Base-by-base conservation (phyloP, 2,113 vertebrate species). In the Falco punctatus region DNA sequence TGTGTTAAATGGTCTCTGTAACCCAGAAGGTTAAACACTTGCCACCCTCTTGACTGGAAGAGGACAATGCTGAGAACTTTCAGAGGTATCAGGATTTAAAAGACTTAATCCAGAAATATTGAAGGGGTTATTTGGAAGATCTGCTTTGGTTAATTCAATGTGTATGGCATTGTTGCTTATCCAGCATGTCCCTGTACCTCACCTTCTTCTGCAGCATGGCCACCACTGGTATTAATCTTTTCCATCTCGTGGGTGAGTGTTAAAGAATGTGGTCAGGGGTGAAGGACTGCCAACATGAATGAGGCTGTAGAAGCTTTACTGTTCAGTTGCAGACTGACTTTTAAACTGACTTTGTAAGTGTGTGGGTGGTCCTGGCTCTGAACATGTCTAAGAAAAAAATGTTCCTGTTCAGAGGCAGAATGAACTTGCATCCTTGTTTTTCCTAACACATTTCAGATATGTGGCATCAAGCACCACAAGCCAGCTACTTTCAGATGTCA, bases 331-430 rank as follows among this genome's bases (percentile, higher is more conserved):
- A 93, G 81, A 91, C 17, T 74, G 42, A 72, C 66, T 90, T 97
- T 92, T 93, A 92, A 91, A 89, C 48, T 94, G 58, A 75, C 33
- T 78, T 94, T 8, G 5, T 71, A 92, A 94, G 27, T 33, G 6
- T 40, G 58, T 97, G 94, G 66, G 95, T 96, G 94, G 94, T 97
- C 97, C 92, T 81, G 32, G 21, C 49, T 33, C 19, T 58, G 61
- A 74, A 24, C 0, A 1, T 48, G 52, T 44, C 59, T 90, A 30
- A 64, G 78, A 64, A 66, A 92, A 95, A 95, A 79, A 57, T 17
- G 19, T 42, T 70, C 46, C 28, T 38, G 38, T 75, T 71, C 92
- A 88, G 74, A 89, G 22, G 38, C 24, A 90, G 35, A 51, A 12
- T 40, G 30, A 90, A 52, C 46, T 70, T 92, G 42, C 32, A 21